Evolutionary conservation across 2,888 invertebrate species (phyloP).

Genomic region (Diplazon laetatorius): DNA sequence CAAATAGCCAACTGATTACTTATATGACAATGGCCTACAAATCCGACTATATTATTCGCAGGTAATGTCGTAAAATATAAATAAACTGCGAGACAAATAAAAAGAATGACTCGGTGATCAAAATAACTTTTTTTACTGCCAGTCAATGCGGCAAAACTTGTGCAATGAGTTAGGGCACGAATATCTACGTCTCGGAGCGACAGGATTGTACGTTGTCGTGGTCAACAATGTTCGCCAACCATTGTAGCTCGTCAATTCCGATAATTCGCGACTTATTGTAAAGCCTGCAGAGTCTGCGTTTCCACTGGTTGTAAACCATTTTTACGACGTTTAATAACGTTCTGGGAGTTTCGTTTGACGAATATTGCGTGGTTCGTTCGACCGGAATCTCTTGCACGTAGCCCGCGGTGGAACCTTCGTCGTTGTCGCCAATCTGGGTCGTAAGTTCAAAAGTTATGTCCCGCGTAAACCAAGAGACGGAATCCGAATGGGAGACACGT

Average conservation of each 20-base stretch:
- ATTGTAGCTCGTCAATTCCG: constrained; percentile 1
- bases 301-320: neutral
- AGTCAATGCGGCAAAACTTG: constrained; percentile 23
- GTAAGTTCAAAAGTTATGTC: constrained; percentile 53
- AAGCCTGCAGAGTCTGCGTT: neutral
- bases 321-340: neutral
- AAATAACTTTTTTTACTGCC: constrained; percentile 46
- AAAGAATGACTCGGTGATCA: constrained; percentile 29
- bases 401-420: neutral
- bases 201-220: neutral
- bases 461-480: constrained; percentile 1
- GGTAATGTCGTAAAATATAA: constrained; percentile 11
- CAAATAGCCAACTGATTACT: constrained; percentile 4
- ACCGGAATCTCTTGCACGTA: neutral
- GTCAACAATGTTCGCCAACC: constrained; percentile 16
- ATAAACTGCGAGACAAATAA: constrained; percentile 4
- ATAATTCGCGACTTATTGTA: constrained; percentile 13
- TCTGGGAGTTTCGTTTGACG: neutral
- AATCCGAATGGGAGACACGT: constrained; percentile 20
- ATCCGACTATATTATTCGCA: too few species aligned
- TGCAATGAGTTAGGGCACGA: constrained; percentile 31
- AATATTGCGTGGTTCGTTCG: neutral
- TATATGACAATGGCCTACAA: neutral
- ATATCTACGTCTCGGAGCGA: neutral
- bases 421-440: constrained; percentile 36